Evolutionary conservation across 2,797 vertebrate genomes (phyloP).

Genomic region (Chloroceryle inda): DNA sequence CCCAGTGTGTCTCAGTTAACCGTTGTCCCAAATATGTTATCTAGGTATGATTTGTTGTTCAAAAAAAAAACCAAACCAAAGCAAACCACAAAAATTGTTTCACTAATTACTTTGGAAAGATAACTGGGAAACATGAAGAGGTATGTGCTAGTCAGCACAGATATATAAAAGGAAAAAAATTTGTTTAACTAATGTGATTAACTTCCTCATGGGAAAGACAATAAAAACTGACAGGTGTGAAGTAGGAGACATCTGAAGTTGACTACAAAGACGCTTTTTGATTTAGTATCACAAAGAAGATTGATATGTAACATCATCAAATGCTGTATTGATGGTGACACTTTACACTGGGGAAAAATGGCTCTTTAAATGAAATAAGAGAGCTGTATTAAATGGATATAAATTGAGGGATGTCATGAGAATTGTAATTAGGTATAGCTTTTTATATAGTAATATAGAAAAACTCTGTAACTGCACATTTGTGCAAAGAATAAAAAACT

Average conservation of each 20-base stretch:
- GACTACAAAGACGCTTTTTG: background rate
- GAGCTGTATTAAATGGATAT: conserved; percentile 2
- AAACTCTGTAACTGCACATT: rapidly evolving
- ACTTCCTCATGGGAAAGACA: conserved; percentile 28
- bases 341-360: conserved; percentile 31
- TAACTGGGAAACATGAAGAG: background rate
- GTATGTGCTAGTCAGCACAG: background rate
- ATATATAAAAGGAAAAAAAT: background rate
- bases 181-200: conserved; percentile 1
- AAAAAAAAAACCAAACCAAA: background rate
- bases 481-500: background rate
- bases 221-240: conserved; percentile 55
- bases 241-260: background rate
- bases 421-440: background rate
- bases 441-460: background rate
- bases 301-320: conserved; percentile 40
- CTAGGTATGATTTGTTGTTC: background rate
- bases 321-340: background rate
- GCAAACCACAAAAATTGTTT: background rate
- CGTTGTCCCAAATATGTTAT: background rate
- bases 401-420: background rate
- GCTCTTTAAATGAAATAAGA: conserved; percentile 1
- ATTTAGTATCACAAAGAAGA: conserved; percentile 30
- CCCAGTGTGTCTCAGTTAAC: background rate
- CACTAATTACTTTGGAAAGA: background rate